A percentile compares a stretch with the other conserved stretches of the same genome.
These are phyloP conservation scores for Eilema depressum DNA, from an alignment of 2,888 invertebrate genomes.

Conservation along the genomic window DNA sequence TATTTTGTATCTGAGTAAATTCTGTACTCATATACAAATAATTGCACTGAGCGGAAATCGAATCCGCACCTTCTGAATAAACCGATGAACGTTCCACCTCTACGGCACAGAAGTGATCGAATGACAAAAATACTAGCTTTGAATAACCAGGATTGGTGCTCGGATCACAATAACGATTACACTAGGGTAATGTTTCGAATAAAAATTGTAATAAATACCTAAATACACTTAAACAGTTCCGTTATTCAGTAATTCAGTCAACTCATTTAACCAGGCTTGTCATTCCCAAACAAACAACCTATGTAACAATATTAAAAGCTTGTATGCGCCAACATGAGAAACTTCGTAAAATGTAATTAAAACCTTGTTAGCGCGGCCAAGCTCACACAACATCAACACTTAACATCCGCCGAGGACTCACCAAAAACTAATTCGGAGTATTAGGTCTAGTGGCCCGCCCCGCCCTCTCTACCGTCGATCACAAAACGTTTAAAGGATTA, in stretches of 20 bases:
- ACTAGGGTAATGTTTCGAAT: neutral
- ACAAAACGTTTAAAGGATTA: conserved; percentile 59
- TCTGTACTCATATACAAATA: too few species aligned
- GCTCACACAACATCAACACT: conserved; percentile 71
- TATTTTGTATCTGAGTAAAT: too few species aligned
- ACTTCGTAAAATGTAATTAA: conserved; percentile 74
- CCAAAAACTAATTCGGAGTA: conserved; percentile 76
- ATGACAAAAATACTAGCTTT: too few species aligned
- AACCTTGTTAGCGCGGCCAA: conserved; percentile 73
- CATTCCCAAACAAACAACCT: conserved; percentile 58
- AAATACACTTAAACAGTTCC: neutral
- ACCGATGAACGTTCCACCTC: too few species aligned
- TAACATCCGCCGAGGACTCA: conserved; percentile 67
- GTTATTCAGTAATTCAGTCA: conserved; percentile 36
- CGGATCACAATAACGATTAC: too few species aligned
- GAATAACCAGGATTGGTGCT: too few species aligned
- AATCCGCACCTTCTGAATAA: too few species aligned
- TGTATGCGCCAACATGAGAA: conserved; percentile 59
- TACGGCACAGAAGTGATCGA: too few species aligned
- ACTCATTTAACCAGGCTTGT: conserved; percentile 54
- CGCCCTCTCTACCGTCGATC: conserved; percentile 49
- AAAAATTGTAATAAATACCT: neutral
- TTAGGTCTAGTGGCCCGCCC: conserved; percentile 46
- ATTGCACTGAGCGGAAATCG: too few species aligned
- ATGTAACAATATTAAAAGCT: conserved; percentile 66